These are phyloP conservation scores for Yasuhikotakia modesta DNA, from an alignment of 2,797 vertebrate species.

Conservation along the genomic window DNA sequence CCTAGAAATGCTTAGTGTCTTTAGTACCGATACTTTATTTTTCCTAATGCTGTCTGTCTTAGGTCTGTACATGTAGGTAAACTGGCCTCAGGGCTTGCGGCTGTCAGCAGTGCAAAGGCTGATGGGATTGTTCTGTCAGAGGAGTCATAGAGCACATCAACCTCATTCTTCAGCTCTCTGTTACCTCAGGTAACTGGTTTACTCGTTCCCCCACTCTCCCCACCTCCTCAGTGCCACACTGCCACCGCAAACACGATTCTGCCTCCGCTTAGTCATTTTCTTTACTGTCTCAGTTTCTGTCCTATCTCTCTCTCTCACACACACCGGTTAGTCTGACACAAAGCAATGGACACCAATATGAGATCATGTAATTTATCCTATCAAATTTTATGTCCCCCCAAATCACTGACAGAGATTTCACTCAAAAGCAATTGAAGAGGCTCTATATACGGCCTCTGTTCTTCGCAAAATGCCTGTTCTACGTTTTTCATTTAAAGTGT, in stretches of 20 bases:
- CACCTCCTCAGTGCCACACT: constrained; percentile 10
- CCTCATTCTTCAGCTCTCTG: constrained; percentile 51
- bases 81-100: constrained; percentile 14
- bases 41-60: constrained; percentile 33
- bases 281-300: constrained; percentile 43
- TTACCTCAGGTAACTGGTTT: constrained; percentile 48
- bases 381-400: constrained; percentile 46
- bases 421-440: constrained; percentile 48
- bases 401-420: constrained; percentile 40
- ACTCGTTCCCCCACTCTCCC: constrained; percentile 1
- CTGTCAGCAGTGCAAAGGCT: constrained; percentile 37
- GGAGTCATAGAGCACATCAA: constrained; percentile 52
- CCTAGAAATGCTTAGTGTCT: constrained; percentile 10
- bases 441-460: constrained; percentile 15
- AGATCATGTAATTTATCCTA: constrained; percentile 54
- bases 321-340: neutral
- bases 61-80: constrained; percentile 24
- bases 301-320: neutral
- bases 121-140: constrained; percentile 35
- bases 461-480: constrained; percentile 47
- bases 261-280: constrained; percentile 40
- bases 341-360: constrained; percentile 32
- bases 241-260: constrained; percentile 34
- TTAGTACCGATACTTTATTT: constrained; percentile 22
- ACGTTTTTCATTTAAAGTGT: constrained; percentile 52